phyloP scores from a whole-genome alignment of 2,113 vertebrate species.

The Catharus bicknelli region DNA sequence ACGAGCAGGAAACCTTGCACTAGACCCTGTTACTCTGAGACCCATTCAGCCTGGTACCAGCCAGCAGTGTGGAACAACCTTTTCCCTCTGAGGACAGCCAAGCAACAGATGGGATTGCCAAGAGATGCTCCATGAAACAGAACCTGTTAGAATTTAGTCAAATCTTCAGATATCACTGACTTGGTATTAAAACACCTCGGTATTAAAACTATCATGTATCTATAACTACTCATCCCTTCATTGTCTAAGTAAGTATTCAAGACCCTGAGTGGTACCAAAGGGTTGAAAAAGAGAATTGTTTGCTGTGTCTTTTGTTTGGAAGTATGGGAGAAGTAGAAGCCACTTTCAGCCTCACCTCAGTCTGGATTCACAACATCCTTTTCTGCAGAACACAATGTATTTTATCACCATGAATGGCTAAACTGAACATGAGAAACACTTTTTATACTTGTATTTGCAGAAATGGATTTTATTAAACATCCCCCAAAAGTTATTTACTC shows the following conservation, averaged over 20 bases:
- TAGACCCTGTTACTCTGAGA: not conserved
- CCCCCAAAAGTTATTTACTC: not conserved
- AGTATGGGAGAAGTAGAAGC: not conserved
- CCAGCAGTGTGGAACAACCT: not conserved
- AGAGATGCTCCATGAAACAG: not conserved
- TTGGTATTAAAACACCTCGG: not conserved
- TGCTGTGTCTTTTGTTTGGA: not conserved
- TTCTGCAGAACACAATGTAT: not conserved
- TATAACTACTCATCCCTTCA: not conserved
- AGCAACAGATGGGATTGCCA: not conserved
- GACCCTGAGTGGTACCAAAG: not conserved
- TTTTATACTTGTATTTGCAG: not conserved
- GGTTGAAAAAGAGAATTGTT: not conserved
- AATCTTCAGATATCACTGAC: not conserved
- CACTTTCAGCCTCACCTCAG: not conserved
- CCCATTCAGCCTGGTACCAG: not conserved
- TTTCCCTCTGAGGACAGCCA: not conserved
- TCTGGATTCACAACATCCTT: not conserved
- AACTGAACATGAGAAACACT: not conserved
- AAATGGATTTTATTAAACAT: not conserved
- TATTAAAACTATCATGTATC: not conserved
- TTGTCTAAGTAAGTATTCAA: not conserved
- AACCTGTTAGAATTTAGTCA: not conserved
- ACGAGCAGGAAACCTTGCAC: not conserved
- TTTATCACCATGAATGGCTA: not conserved